phyloP scores from a whole-genome alignment of 2,113 vertebrate species.

The Regulus satrapa region DNA sequence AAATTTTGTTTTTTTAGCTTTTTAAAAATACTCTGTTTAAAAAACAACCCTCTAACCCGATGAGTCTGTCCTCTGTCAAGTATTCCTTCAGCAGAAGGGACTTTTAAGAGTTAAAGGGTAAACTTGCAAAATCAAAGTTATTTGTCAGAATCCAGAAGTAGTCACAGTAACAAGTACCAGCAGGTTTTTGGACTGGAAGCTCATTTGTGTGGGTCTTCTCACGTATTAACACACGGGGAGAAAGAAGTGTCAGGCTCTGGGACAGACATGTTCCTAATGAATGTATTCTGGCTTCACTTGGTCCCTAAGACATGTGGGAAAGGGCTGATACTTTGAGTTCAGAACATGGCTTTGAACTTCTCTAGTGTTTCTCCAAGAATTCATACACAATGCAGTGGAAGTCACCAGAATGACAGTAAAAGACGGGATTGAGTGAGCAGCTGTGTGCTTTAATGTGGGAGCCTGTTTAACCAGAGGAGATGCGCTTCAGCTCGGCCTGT shows the following conservation, averaged over 20 bases:
- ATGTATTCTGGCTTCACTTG: background rate
- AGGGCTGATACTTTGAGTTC: background rate
- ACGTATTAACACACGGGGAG: accelerated
- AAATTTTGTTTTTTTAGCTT: background rate
- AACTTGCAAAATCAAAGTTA: background rate
- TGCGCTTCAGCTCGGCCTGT: background rate
- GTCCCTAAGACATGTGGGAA: background rate
- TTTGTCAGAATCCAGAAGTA: background rate
- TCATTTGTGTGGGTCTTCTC: background rate
- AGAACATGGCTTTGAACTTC: background rate
- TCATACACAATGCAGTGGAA: background rate
- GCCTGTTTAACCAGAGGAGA: background rate
- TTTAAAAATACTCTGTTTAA: background rate
- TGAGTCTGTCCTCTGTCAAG: background rate
- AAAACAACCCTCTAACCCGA: background rate
- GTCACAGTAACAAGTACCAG: background rate
- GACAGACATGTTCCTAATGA: accelerated
- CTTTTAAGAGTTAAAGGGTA: background rate
- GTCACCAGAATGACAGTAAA: background rate
- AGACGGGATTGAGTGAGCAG: background rate
- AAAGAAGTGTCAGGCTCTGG: background rate
- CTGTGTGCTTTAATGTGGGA: background rate
- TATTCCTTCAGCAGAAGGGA: background rate
- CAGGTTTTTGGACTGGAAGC: background rate
- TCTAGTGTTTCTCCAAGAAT: background rate